Evolutionary conservation across 2,797 vertebrate species (phyloP), one percentile per base, ranked within the genome.

Genomic region (Serranus cabrilla): DNA sequence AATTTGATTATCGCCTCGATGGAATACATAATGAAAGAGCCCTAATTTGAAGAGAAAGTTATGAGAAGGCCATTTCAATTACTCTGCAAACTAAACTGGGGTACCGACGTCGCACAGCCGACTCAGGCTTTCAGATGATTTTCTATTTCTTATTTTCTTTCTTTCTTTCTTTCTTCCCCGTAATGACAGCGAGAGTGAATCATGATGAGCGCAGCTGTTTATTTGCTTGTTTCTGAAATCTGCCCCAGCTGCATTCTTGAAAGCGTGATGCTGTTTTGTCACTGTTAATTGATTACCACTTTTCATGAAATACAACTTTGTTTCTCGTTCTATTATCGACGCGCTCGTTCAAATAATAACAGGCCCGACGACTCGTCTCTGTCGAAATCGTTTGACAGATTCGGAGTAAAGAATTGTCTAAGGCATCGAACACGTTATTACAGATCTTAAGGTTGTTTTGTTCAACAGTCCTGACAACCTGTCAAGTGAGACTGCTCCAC

Each of bases 1-100:
- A 87, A 86, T 90, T 81, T 86, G 77, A 86, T 91, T 78, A 83
- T 80, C 49, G 57, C 73, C 79, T 77, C 67, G 59, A 74, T 76
- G 78, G 71, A 85, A 82, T 79, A 81, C 74, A 51, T 49, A 83
- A 87, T 86, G 52, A 80, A 88, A 87, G 43, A 76, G 31, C 12
- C 63, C 14, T 65, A 59, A 87, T 89, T 83, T 81, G 78, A 49
- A 74, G 43, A 71, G 80, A 84, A 85, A 87, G 64, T 90, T 81
- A 89, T 74, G 83, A 87, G 82, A 54, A 84, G 71, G 82, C 72
- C 61, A 74, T 89, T 91, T 86, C 74, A 79, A 81, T 90, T 73
- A 57, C 71, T 74, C 52, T 9, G 8, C 50, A 59, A 65, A 55
- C 71, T 34, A 76, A 89, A 87, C 62, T 16, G 56, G 57, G 56